Conservation (phyloP, 1,140 invertebrate genomes). For the Xylocopa sonorina region DNA sequence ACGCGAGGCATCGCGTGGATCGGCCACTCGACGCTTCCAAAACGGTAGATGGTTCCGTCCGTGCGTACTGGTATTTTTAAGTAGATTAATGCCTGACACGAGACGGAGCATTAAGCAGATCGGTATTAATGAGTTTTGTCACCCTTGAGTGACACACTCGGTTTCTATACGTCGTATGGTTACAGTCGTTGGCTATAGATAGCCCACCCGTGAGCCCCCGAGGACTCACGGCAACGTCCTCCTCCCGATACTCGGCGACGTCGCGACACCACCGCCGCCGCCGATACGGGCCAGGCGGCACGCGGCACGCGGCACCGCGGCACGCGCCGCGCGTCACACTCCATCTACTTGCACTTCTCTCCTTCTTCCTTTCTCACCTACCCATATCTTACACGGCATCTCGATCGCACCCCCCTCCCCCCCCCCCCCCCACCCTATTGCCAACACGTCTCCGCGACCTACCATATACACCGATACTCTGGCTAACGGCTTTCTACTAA, state of each 20-base stretch:
- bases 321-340: constrained; percentile 30
- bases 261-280: constrained; percentile 8
- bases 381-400: too few relatives aligned
- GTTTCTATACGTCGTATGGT: constrained; percentile 79
- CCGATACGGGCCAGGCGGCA: constrained; percentile 7
- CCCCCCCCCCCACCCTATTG: too few relatives aligned
- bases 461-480: too few relatives aligned
- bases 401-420: neutral
- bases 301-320: constrained; percentile 27
- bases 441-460: too few relatives aligned
- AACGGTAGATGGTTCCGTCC: constrained; percentile 44
- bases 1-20: constrained; percentile 10
- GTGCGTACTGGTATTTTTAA: constrained; percentile 78
- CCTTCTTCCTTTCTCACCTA: too few relatives aligned
- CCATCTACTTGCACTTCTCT: constrained; percentile 17
- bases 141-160: constrained; percentile 80
- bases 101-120: constrained; percentile 81
- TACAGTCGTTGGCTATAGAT: constrained; percentile 80
- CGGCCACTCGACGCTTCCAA: constrained; percentile 31
- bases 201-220: constrained; percentile 79
- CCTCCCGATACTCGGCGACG: constrained; percentile 35
- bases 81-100: constrained; percentile 81
- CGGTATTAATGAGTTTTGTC: constrained; percentile 82
- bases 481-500: too few relatives aligned
- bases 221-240: constrained; percentile 73